Base-by-base conservation (phyloP, 1,140 invertebrate genomes). In the Lutraria rhynchaena region DNA sequence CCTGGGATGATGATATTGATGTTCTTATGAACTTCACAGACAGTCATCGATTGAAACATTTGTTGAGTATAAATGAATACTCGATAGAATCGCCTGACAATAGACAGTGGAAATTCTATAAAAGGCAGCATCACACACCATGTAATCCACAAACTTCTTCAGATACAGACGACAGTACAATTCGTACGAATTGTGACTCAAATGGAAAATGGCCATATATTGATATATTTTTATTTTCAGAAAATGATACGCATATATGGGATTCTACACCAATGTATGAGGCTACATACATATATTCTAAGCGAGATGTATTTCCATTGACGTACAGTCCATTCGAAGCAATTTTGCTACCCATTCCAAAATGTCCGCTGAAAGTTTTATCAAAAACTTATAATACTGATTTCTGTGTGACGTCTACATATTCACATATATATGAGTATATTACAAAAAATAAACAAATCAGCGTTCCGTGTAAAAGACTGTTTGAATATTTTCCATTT, bases 191-290 rank as follows among this genome's bases (percentile, higher is more conserved):
- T 31, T 49, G 35, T 29, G 13, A 3, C 27, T 67, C 24, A 13
- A 51, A 55, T 19, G 19, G 29, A 13, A 51, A 85, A 19, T 91
- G 89, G 89, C 90, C 90, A 17, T 91, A 86, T 74, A 76, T 91
- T 29, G 90, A 91, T 60, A 87, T 91, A 49, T 91, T 90, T 73
- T 90, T 91, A 73, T 90, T 86, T 73, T 35, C 24, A 0, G 86
- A 88, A 76, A 90, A 89, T 57, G 71, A 60, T 2, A 90, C 87
- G 3, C 89, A 90, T 74, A 83, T 91, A 3, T 89, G 85, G 83
- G 88, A 91, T 73, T 82, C 85, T 35, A 73, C 31, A 11, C 84
- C 74, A 2, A 60, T 81, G 15, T 88, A 87, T 46, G 82, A 60
- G 41, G 27, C 75, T 9, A 65, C 69, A 15, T 89, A 87, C 65